A percentile compares a stretch with the other conserved stretches of the same genome.
These are phyloP conservation scores for Plagodis dolabraria DNA, from an alignment of 2,888 invertebrate species.

Conservation along the genomic window DNA sequence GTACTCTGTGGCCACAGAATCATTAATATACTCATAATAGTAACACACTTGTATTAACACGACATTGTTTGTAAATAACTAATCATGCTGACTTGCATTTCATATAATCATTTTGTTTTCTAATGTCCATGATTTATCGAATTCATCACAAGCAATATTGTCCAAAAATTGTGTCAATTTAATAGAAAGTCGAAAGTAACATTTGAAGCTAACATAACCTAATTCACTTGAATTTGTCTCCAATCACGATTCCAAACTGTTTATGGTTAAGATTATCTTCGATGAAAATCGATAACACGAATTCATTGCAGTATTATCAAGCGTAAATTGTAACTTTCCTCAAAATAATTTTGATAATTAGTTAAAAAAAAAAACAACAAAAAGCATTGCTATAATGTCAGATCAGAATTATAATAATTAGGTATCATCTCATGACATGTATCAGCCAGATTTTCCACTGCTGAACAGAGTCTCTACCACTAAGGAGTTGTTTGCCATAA, in stretches of 20 bases:
- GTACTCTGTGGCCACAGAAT: too few relatives aligned
- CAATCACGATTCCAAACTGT: slow-evolving; percentile 10
- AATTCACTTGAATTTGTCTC: slow-evolving; percentile 27
- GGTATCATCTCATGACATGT: too few relatives aligned
- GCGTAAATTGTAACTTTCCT: too few relatives aligned
- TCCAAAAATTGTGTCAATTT: slow-evolving; percentile 33
- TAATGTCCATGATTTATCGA: slow-evolving; percentile 14
- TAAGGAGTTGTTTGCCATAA: too few relatives aligned
- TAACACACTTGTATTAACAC: background rate
- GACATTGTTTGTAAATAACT: background rate
- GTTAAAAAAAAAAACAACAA: too few relatives aligned
- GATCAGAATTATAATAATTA: too few relatives aligned
- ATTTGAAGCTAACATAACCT: slow-evolving; percentile 24
- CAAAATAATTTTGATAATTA: too few relatives aligned
- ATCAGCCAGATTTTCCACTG: too few relatives aligned
- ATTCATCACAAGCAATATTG: slow-evolving; percentile 14
- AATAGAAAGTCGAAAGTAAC: slow-evolving; percentile 37
- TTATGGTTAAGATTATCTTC: slow-evolving; percentile 3
- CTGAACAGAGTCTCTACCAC: too few relatives aligned
- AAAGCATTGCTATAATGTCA: too few relatives aligned
- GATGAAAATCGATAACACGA: background rate
- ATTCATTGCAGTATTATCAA: too few relatives aligned
- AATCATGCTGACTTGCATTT: slow-evolving; percentile 26
- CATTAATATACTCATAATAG: too few relatives aligned
- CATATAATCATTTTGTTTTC: slow-evolving; percentile 6